These are phyloP conservation scores for Orius insidiosus DNA, from an alignment of 1,140 invertebrate genomes.

Conservation along the genomic window DNA sequence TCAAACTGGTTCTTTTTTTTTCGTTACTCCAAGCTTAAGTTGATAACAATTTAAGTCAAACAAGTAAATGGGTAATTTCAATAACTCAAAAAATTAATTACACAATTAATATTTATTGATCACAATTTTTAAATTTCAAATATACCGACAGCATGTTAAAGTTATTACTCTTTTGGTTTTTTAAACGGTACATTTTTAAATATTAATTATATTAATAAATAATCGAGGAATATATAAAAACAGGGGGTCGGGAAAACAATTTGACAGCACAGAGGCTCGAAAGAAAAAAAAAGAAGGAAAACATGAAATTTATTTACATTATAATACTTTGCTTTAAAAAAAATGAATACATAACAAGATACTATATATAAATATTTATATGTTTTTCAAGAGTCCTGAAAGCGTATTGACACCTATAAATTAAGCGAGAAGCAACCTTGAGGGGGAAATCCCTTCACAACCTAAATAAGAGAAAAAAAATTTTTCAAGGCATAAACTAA, in stretches of 20 bases:
- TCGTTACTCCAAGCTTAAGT: no score
- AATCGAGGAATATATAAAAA: conserved; percentile 17
- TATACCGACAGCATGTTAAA: conserved; percentile 11
- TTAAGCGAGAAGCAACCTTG: conserved; percentile 1
- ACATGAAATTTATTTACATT: conserved; percentile 17
- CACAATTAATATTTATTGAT: conserved; percentile 19
- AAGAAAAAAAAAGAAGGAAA: conserved; percentile 10
- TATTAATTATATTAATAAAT: conserved; percentile 16
- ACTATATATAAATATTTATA: conserved; percentile 16
- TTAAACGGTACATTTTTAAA: conserved; percentile 7
- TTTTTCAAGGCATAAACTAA: conserved; percentile 6
- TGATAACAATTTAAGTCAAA: no score
- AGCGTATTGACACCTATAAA: conserved; percentile 12
- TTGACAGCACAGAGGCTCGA: conserved; percentile 7
- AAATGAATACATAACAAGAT: conserved; percentile 11
- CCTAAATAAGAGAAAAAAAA: conserved; percentile 7
- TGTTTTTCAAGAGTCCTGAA: conserved; percentile 1
- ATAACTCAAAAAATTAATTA: conserved; percentile 4
- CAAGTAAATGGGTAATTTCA: background rate
- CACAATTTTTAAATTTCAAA: conserved; percentile 15
- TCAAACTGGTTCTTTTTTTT: no score
- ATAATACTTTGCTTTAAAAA: conserved; percentile 17
- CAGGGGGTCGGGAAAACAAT: conserved; percentile 7
- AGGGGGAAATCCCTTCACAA: conserved; percentile 1
- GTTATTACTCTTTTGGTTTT: conserved; percentile 1